Evolutionary conservation across 2,113 vertebrate genomes (phyloP), one percentile per base, ranked within the genome.

Genomic region (Lepidothrix coronata): DNA sequence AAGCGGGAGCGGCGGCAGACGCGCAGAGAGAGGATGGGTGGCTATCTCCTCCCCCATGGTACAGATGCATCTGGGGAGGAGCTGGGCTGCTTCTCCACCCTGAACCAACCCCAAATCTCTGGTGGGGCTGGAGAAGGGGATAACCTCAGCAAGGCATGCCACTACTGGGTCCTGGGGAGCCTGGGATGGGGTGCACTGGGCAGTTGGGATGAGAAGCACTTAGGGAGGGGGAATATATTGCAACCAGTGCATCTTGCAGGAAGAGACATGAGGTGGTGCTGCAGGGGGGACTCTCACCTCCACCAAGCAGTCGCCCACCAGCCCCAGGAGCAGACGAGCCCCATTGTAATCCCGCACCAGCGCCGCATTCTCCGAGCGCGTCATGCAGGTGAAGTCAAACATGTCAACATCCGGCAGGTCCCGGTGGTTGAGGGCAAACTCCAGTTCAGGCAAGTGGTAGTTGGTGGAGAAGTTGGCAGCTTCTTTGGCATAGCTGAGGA

Each of bases 221-320:
- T 35, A 12, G n/a, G 31, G 30, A 71, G 6, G 30, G 58, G 67
- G 35, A 79, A 48, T 7, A 13, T 2, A 11, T 3, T 9, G 16
- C 19, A 41, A 46, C 3, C 17, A 30, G 12, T 0, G 3, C n/a
- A 33, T 21, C 18, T 12, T 5, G 3, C 9, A 35, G 15, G 30
- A 57, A 59, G 24, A 75, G 58, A 63, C 67, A 11, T 1, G 2
- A 2, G 17, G 21, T 1, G 24, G 14, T 8, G 61, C 71, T 79
- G 79, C 79, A 49, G 52, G 25, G 9, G 28, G 43, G 24, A 3
- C 35, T 48, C 98, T 95, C 97, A 99, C 99, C 99, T 99, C 99
- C 93, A 99, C 99, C 75, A 99, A 96, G 73, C 99, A 99, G 97
- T 99, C 99, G 73, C 99, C 99, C 75, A 99, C 99, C 67, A 99